Conservation (phyloP, 2,797 vertebrate species). For the Sebastes nivosus region DNA sequence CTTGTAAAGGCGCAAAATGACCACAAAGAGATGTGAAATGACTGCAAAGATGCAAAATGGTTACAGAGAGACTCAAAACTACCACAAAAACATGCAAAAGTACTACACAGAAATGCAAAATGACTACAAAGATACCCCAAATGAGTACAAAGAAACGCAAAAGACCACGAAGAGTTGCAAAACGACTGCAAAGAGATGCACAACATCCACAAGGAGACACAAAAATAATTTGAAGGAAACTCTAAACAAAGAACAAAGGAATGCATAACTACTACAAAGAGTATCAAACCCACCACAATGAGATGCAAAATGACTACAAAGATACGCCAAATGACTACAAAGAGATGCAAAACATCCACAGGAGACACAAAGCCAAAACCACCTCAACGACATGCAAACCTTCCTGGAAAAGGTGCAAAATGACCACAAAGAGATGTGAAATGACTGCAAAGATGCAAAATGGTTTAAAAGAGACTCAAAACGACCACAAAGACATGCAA, state of each 20-base stretch:
- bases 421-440: background rate
- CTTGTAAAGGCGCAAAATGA: background rate
- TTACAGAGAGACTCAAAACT: background rate
- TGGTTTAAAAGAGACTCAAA: background rate
- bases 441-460: background rate
- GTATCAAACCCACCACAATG: too few relatives aligned
- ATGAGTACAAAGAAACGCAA: background rate
- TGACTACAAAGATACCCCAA: background rate
- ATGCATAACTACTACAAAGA: background rate
- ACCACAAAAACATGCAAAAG: background rate
- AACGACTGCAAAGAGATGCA: too few relatives aligned
- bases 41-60: background rate
- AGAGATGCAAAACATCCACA: background rate
- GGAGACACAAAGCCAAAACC: background rate
- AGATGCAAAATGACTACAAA: too few relatives aligned
- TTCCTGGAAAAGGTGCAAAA: background rate
- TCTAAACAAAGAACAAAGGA: too few relatives aligned
- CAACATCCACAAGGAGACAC: too few relatives aligned
- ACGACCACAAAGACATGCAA: too few relatives aligned
- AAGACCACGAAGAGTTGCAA: background rate
- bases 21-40: background rate
- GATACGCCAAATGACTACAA: background rate
- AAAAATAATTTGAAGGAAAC: too few relatives aligned
- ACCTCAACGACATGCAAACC: background rate
- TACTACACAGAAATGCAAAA: background rate